Base-by-base conservation (phyloP, 2,888 invertebrate genomes). In the Diarsia dahlii region DNA sequence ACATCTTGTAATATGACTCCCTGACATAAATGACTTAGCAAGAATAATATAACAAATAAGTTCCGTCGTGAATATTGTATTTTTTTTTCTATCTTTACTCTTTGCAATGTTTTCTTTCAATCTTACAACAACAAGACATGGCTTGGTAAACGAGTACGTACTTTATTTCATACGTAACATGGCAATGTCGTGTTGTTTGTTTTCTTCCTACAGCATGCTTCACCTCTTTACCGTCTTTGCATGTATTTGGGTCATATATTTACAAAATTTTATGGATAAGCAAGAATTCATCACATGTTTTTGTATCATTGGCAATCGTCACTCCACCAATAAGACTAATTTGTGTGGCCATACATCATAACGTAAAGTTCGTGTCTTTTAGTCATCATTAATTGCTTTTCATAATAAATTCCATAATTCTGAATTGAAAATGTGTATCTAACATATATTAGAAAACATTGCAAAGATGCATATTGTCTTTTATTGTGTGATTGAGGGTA, bases 51-150 rank as follows among this genome's bases (percentile, higher is more conserved):
- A 81, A 68, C 67, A 72, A 71, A 82, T 76, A 80, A 82, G 70
- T 86, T 88, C 90, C 89, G 79, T 90, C 88, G 89, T 90, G 85
- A 84, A 89, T 89, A 80, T 76, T 69, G 74, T 52, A 15, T 74
- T 80, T 88, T 58, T 89, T 91, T 90, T 89, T 83, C 81, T 89
- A 85, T 90, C 86, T 90, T 90, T 91, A 91, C 93, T 95, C 96
- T 96, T 96, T 96, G 96, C 96, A 96, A 96, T 96, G 96, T 96
- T 96, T 96, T 96, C 96, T 92, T 93, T 92, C 81, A 84, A 88
- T 87, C 84, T 85, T 86, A 84, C 82, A 90, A 92, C 90, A 91
- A 91, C 90, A 92, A 84, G 88, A 91, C 91, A 90, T 90, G 87
- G 92, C 93, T 91, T 88, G 84, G 79, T 90, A 89, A 86, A 88